Percentiles rank a stretch among this genome's conserved stretches.
phyloP scores from a whole-genome alignment of 1,140 invertebrate species.

The Drosophila simulans region DNA sequence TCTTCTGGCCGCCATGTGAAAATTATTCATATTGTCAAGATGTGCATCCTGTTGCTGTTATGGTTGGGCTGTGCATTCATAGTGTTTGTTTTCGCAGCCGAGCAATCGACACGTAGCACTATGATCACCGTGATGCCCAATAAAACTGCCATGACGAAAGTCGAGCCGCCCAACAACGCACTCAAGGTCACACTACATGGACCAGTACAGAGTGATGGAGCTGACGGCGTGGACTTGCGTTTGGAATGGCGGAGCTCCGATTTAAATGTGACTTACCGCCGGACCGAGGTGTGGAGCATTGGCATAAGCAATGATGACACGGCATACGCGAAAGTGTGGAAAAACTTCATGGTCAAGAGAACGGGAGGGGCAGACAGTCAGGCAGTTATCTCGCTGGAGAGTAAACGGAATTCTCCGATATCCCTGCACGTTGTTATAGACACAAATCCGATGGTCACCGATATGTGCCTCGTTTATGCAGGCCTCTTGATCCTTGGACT shows the following conservation, averaged over 20 bases:
- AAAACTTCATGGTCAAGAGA: background rate
- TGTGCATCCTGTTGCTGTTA: conserved; percentile 1
- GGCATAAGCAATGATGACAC: background rate
- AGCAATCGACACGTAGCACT: background rate
- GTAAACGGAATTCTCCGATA: background rate
- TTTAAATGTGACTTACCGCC: background rate
- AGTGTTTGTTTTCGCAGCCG: background rate
- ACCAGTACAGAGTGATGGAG: background rate
- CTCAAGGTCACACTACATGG: background rate
- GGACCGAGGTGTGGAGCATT: conserved; percentile 12
- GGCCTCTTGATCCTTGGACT: conserved; percentile 89
- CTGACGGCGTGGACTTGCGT: background rate
- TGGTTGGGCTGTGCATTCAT: background rate
- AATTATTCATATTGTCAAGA: conserved; percentile 6
- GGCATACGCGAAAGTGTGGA: background rate
- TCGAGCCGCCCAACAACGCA: background rate
- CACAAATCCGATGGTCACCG: conserved; percentile 9
- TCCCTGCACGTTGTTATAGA: conserved; percentile 17
- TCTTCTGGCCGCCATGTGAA: background rate
- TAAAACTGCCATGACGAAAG: background rate
- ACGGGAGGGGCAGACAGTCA: background rate
- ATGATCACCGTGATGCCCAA: conserved; percentile 12
- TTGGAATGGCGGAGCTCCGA: conserved; percentile 2
- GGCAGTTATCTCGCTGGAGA: conserved; percentile 7
- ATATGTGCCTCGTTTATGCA: conserved; percentile 88